Evolutionary conservation across 2,797 vertebrate species (phyloP), one percentile per base, ranked within the genome.

Genomic region (Varecia variegata): DNA sequence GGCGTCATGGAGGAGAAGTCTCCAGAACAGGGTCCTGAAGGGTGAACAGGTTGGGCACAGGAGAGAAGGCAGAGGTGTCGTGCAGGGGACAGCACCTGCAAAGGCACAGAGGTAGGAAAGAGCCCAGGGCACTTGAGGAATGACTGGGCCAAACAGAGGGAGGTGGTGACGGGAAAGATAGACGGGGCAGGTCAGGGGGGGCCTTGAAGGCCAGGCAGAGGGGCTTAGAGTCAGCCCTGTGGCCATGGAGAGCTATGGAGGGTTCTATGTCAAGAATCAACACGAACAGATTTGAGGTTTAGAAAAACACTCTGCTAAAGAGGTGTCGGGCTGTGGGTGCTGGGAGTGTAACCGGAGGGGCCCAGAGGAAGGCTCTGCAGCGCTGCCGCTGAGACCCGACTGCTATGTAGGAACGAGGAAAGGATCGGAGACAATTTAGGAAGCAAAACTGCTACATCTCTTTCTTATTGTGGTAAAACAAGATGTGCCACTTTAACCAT

Each of bases 351-450:
- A 15, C 0, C 7, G 23, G 43, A 84, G 21, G 38, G 81, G n/a
- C 45, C 21, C 50, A 47, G 52, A 54, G 27, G 15, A 23, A 70
- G 43, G 68, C 8, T 71, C 70, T 47, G 14, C 30, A 7, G 32
- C 1, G 2, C 7, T 17, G 32, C 30, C 13, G 0, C 67, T 2
- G 56, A 68, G 67, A 20, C 71, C 27, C 67, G 54, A 7, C 56
- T 20, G 20, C 54, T 13, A 0, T 6, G 13, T 67, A 17, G 65
- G 79, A 8, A 62, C 27, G 7, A 76, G 20, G 81, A 38, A 21
- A 12, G 62, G 35, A 67, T 27, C 0, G 68, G 60, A 88, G 71
- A 74, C n/a, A 18, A 6, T 13, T 58, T 74, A 73, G 40, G 40
- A 81, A 76, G 17, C 47, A 54, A 85, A n/a, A 43, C 0, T 18